Conservation (phyloP, 2,888 invertebrate species). For the Selenia dentaria region DNA sequence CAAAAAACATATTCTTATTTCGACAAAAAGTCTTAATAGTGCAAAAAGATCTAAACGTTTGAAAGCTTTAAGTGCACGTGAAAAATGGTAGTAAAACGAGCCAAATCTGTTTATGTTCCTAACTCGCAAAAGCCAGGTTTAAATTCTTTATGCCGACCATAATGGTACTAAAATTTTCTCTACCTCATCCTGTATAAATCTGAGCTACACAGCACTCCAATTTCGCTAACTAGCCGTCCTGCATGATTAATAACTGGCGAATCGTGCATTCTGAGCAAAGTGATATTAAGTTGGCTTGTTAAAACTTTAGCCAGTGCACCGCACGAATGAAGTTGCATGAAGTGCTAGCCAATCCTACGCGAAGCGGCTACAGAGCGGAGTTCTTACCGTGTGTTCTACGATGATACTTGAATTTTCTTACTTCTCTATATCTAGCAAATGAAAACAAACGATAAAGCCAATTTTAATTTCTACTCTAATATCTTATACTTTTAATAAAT, state of each 20-base stretch:
- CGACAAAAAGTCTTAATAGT: neutral
- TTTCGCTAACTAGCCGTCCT: slow-evolving; percentile 78
- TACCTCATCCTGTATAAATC: slow-evolving; percentile 47
- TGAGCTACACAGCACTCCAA: slow-evolving; percentile 62
- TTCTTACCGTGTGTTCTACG: no score
- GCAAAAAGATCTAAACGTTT: neutral
- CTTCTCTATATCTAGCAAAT: no score
- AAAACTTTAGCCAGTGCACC: slow-evolving; percentile 76
- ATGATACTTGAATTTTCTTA: no score
- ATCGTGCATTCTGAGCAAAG: slow-evolving; percentile 78
- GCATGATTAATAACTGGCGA: slow-evolving; percentile 82
- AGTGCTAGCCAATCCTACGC: slow-evolving; percentile 17
- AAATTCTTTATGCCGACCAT: slow-evolving; percentile 25
- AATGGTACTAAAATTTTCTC: slow-evolving; percentile 35
- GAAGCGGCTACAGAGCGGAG: slow-evolving; percentile 2
- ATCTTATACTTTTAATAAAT: no score
- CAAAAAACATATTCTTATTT: no score
- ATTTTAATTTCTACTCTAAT: no score
- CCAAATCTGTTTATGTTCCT: slow-evolving; percentile 8
- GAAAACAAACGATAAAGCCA: no score
- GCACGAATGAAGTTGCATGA: slow-evolving; percentile 68
- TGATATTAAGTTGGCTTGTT: slow-evolving; percentile 85
- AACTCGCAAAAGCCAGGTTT: slow-evolving; percentile 25
- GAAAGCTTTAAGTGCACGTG: neutral
- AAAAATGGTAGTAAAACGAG: slow-evolving; percentile 6